Percentiles rank a stretch among this genome's conserved stretches.
Conservation (phyloP, 2,797 vertebrate species). For the Crenichthys baileyi region DNA sequence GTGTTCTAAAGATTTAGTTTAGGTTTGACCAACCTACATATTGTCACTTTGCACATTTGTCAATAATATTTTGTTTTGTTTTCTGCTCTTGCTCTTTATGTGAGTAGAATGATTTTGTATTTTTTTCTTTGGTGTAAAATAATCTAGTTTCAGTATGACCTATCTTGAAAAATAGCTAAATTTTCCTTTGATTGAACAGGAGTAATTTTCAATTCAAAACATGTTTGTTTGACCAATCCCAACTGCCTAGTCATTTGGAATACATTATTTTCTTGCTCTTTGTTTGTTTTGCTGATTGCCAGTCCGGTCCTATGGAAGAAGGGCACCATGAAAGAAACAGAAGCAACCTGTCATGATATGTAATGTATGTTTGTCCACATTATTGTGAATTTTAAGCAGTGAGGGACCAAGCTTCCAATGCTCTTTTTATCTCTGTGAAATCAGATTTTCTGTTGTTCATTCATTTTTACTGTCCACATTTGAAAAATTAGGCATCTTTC, state of each 20-base stretch:
- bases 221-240: too few species aligned
- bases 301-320: too few species aligned
- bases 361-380: slow-evolving; percentile 36
- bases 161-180: neutral
- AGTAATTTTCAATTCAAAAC: neutral
- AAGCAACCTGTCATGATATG: neutral
- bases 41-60: neutral
- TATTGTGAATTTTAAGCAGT: slow-evolving; percentile 41
- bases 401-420: slow-evolving; percentile 16
- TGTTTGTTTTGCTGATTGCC: neutral
- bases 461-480: slow-evolving; percentile 43
- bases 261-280: neutral
- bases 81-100: neutral
- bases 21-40: neutral
- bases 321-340: too few species aligned
- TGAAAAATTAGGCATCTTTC: slow-evolving; percentile 49
- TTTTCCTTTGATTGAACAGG: neutral
- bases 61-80: too few species aligned
- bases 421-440: slow-evolving; percentile 38
- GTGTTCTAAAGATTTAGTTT: neutral
- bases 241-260: too few species aligned
- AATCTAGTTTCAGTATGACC: neutral
- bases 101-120: neutral
- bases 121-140: neutral
- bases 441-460: slow-evolving; percentile 23